Evolutionary conservation across 2,888 invertebrate species (phyloP), one percentile per base, ranked within the genome.

Genomic region (Dugesia japonica): DNA sequence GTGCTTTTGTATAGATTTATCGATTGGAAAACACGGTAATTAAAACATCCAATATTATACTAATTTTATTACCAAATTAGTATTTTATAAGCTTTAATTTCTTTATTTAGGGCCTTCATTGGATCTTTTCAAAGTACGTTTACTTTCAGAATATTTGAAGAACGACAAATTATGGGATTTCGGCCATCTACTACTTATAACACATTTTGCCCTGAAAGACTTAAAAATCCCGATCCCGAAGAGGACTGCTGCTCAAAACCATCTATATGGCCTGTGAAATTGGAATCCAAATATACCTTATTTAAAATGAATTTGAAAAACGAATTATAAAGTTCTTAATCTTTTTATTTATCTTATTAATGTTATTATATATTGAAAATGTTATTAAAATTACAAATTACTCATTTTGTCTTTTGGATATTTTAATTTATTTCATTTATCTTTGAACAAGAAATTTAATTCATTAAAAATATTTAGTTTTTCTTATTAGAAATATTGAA

Each of bases 51-150:
- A n/a, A n/a, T n/a, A n/a, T n/a, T n/a, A n/a, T n/a, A n/a, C n/a
- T n/a, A n/a, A n/a, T n/a, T n/a, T n/a, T n/a, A n/a, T n/a, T n/a
- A n/a, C 31, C 31, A 31, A 31, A 7, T 7, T 7, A 31, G 13
- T 13, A n/a, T 56, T 13, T 4, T 9, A 56, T 13, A 20, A 56
- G 4, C 1, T 9, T 56, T 56, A 56, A 56, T 23, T 20, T n/a
- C 1, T 77, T 75, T 76, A 82, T 82, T 78, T 82, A 88, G 88
- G 79, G 89, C 89, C 83, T 95, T 95, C 82, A 88, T 94, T 42
- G 97, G 97, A 13, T 93, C 92, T 0, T 89, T 90, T 83, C 92
- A 93, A 81, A 97, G 97, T 78, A 98, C 97, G 0, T 97, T 95
- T 85, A 90, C 94, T 0, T 94, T 91, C 84, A 88, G 97, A 77